phyloP scores from a whole-genome alignment of 2,888 invertebrate genomes.

The Azorinus chamasolen region DNA sequence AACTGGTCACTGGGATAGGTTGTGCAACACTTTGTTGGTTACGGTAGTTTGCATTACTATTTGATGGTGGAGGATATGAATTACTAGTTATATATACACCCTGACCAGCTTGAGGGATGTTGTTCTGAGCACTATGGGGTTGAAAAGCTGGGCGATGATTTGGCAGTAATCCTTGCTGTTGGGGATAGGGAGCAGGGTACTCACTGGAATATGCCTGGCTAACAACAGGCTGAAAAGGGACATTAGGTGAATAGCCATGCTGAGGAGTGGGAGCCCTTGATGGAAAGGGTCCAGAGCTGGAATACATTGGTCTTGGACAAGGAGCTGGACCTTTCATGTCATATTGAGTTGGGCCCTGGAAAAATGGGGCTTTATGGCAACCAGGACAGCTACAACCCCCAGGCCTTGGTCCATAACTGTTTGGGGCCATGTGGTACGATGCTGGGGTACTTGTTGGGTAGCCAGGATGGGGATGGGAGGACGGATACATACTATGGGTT shows the following conservation, averaged over 20 bases:
- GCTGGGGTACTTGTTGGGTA: conserved; percentile 9
- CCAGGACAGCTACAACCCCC: conserved; percentile 49
- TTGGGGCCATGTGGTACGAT: not conserved
- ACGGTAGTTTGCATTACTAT: no score
- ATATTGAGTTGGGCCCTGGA: no score
- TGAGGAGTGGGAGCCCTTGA: conserved; percentile 38
- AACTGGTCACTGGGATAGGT: conserved; percentile 17
- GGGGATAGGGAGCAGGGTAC: conserved; percentile 13
- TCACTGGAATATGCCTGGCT: conserved; percentile 1
- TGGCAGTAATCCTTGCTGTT: not conserved
- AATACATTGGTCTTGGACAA: conserved; percentile 31
- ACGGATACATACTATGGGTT: not conserved
- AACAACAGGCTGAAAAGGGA: not conserved
- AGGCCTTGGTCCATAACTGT: conserved; percentile 26
- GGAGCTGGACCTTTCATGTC: conserved; percentile 1
- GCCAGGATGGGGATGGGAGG: conserved; percentile 1
- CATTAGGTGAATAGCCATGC: conserved; percentile 16
- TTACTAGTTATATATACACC: no score
- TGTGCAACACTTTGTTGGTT: no score
- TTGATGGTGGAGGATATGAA: no score
- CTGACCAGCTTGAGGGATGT: no score
- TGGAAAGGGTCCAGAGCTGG: conserved; percentile 45
- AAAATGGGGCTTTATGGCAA: conserved; percentile 43
- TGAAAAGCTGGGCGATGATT: no score
- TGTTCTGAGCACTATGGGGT: no score